Conservation (phyloP, 1,140 invertebrate genomes). For the Portunus trituberculatus region DNA sequence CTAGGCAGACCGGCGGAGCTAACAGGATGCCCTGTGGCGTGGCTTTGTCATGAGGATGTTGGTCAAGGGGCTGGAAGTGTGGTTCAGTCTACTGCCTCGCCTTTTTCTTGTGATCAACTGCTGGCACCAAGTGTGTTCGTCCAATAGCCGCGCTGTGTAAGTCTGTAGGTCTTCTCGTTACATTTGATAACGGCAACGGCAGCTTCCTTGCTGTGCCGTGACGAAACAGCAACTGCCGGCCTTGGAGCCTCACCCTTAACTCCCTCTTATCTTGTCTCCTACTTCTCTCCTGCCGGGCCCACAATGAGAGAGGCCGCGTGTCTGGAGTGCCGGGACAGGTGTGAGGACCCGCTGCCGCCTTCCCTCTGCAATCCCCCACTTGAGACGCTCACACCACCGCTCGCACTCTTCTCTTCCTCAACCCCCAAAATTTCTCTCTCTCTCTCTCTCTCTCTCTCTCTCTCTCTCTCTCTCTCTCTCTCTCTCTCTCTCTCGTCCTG, state of each 20-base stretch:
- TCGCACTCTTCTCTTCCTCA: not conserved
- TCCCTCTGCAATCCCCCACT: not conserved
- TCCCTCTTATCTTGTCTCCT: not conserved
- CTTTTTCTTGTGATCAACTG: too few species aligned
- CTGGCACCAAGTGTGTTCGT: too few species aligned
- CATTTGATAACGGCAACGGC: too few species aligned
- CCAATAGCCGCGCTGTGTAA: too few species aligned
- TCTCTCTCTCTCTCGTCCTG: conserved; percentile 2
- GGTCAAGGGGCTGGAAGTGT: too few species aligned
- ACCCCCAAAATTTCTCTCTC: not conserved
- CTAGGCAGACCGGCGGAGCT: too few species aligned
- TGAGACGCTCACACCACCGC: not conserved
- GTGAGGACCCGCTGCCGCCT: not conserved
- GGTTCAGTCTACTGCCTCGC: too few species aligned
- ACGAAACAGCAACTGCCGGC: not conserved
- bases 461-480: conserved; percentile 32
- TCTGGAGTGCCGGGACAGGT: not conserved
- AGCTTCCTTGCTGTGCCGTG: not conserved
- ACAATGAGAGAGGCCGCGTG: not conserved
- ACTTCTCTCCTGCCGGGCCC: not conserved
- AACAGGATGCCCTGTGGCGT: too few species aligned
- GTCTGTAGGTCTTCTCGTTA: too few species aligned
- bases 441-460: not conserved
- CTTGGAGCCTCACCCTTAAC: not conserved
- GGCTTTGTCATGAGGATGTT: too few species aligned